Evolutionary conservation across 2,888 invertebrate genomes (phyloP).

Genomic region (Campoletis raptor): DNA sequence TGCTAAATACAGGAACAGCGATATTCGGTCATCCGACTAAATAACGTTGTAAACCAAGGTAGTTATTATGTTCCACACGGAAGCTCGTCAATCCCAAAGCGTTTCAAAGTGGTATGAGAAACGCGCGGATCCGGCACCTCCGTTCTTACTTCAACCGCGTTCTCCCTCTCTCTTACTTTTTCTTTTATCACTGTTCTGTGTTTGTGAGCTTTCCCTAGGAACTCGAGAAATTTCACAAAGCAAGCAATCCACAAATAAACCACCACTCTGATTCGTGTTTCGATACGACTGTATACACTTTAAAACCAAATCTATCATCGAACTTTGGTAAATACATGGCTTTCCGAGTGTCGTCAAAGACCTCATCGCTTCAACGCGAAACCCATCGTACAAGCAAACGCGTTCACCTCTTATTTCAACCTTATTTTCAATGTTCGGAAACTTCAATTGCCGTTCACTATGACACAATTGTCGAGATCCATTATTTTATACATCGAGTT

Average conservation of each 20-base stretch:
- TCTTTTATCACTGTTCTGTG: background rate
- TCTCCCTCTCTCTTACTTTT: constrained; percentile 1
- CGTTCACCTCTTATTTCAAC: background rate
- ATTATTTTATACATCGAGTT: background rate
- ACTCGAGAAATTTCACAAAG: constrained; percentile 18
- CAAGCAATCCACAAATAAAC: background rate
- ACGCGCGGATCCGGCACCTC: constrained; percentile 19
- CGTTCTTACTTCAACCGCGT: constrained; percentile 15
- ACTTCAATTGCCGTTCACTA: background rate
- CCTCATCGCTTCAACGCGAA: constrained; percentile 2
- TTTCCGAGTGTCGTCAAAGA: constrained; percentile 15
- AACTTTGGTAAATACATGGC: constrained; percentile 41
- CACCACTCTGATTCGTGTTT: background rate
- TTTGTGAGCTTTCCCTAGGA: background rate
- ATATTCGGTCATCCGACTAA: background rate
- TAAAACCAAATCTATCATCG: constrained; percentile 49
- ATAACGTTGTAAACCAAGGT: constrained; percentile 3
- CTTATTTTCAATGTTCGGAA: background rate
- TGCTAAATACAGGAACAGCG: background rate
- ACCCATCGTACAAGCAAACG: background rate
- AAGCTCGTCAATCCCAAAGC: constrained; percentile 39
- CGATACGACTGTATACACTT: background rate
- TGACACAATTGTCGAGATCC: background rate
- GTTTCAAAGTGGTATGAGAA: constrained; percentile 36
- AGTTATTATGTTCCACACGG: constrained; percentile 42